Base-by-base conservation (phyloP, 92 coral and sea anemone genomes). In the Paragorgia papillata region DNA sequence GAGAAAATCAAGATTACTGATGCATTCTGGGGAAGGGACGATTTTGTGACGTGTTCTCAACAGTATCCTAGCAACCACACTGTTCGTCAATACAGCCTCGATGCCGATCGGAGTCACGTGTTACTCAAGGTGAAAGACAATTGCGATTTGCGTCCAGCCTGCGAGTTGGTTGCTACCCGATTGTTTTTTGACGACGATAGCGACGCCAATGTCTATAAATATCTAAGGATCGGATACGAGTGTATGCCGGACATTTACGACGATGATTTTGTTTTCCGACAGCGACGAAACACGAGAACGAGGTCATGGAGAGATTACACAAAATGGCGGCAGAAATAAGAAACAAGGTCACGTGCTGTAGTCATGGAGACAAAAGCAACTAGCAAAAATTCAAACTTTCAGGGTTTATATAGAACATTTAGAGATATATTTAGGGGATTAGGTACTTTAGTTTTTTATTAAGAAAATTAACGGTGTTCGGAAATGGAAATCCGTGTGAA, bases 11-110 rank as follows among this genome's bases (percentile, higher is more conserved):
- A 90, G 81, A 92, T 93, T 28, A 82, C 86, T 28, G 89, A 89
- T 54, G 97, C 90, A 61, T 78, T 86, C 79, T 93, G 97, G 97
- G 97, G 97, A 26, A 76, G 89, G 46, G 92, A 91, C 48, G 80
- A 87, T 79, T 81, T 85, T 46, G 73, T 85, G 88, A 86, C 89
- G 62, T 93, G 97, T 74, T 82, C 88, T 15, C 82, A 89, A 25
- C 66, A 80, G 30, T 62, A 87, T 30, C 75, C 87, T 60, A 79
- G 84, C 39, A 87, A 82, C 64, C 73, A 51, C 39, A 83, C 91
- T 18, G 61, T 83, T 44, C 53, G 58, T 26, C 86, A 81, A 40
- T 85, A 84, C 49, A 87, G 74, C 27, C 80, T 89, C 33, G 84
- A 88, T 39, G 46, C 66, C 83, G 89, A 81, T 62, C 76, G 87